Evolutionary conservation across 1,140 invertebrate species (phyloP).

Genomic region (Homarus americanus): DNA sequence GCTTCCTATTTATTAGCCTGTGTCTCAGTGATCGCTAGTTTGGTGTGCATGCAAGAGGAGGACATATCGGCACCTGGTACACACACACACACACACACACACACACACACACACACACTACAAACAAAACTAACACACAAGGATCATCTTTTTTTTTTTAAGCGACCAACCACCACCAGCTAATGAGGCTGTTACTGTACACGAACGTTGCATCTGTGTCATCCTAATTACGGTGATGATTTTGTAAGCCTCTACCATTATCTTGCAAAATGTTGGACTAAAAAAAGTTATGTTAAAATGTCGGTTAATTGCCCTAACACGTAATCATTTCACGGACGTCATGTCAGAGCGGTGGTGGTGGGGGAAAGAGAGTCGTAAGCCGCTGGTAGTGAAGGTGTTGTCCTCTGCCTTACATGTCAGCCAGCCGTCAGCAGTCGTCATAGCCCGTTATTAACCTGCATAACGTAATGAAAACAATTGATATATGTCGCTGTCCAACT

Average conservation of each 20-base stretch:
- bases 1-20: no score
- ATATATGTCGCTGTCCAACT: conserved; percentile 16
- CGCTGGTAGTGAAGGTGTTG: neutral
- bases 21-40: no score
- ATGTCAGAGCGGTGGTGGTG: neutral
- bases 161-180: neutral
- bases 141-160: neutral
- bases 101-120: no score
- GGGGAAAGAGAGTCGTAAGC: neutral
- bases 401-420: neutral
- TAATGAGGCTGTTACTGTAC: neutral
- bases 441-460: conserved; percentile 33
- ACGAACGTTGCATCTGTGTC: conserved; percentile 1
- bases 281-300: conserved; percentile 11
- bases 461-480: conserved; percentile 45
- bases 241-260: conserved; percentile 21
- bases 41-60: no score
- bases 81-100: no score
- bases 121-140: neutral
- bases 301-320: conserved; percentile 1
- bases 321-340: neutral
- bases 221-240: conserved; percentile 21
- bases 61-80: no score
- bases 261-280: conserved; percentile 3
- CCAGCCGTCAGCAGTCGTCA: conserved; percentile 31